Evolutionary conservation across 2,113 vertebrate species (phyloP), one percentile per base, ranked within the genome.

Genomic region (Chunga burmeisteri): DNA sequence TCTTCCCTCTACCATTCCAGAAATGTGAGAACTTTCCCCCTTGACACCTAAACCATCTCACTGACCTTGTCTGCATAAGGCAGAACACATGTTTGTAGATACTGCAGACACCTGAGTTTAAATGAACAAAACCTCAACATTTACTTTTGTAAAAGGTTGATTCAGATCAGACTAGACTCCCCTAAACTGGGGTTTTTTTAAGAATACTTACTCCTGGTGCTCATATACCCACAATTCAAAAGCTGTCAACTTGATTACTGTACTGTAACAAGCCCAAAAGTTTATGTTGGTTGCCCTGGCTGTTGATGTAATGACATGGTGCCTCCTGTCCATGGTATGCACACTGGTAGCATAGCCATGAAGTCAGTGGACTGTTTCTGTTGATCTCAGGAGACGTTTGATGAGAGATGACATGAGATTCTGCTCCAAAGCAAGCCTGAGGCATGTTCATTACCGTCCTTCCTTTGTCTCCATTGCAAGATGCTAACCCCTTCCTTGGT

Each of bases 1-100:
- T 96, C 94, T 96, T 90, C 58, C 30, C 38, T 53, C 82, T 75
- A 73, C 88, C 86, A 88, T 95, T 93, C 88, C 67, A 91, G 40
- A 94, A 66, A 96, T 78, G 79, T 92, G 92, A 94, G 49, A 61
- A 55, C 67, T 89, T 88, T 78, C 61, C 63, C 36, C 53, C 80
- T 82, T 83, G 75, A 95, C 87, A 90, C 53, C 66, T 94, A 91
- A 90, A 91, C 65, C 32, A 32, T 86, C 81, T 92, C 94, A 67
- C 67, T 68, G 89, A 94, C 87, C 70, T 96, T 95, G 90, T 90
- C 80, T 94, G 81, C 27, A 3, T 63, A 30, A 77, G 62, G 63
- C 38, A 91, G 68, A 88, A 56, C 30, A 52, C 16, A 40, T 53
- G 59, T 92, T 85, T 94, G 50, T 72, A 81, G 30, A 27, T 79